These are phyloP conservation scores for Ernsta delagoae DNA, from an alignment of 2,888 invertebrate genomes.

Conservation along the genomic window DNA sequence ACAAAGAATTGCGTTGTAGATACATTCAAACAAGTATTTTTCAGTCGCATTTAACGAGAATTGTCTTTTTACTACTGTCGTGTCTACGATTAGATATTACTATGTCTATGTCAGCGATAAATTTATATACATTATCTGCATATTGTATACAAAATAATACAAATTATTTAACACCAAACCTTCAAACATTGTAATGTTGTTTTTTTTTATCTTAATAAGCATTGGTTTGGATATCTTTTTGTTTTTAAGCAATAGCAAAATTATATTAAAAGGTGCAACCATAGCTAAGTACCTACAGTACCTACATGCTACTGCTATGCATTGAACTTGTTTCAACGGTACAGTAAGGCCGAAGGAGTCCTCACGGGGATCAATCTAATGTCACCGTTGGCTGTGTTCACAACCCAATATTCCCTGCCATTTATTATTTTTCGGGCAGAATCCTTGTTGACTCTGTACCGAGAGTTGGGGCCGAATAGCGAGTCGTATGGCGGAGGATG, in stretches of 20 bases:
- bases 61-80: not conserved
- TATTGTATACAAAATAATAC: too few species aligned
- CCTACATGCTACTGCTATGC: too few species aligned
- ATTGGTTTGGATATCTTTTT: too few species aligned
- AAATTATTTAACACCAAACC: too few species aligned
- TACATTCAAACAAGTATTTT: not conserved
- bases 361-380: slow-evolving; percentile 89
- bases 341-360: slow-evolving; percentile 91
- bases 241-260: too few species aligned
- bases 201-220: too few species aligned
- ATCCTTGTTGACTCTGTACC: slow-evolving; percentile 53
- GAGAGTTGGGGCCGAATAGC: slow-evolving; percentile 75
- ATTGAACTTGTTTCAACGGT: slow-evolving; percentile 59
- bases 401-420: slow-evolving; percentile 91
- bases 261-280: too few species aligned
- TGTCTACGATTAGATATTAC: not conserved
- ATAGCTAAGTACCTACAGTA: too few species aligned
- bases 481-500: slow-evolving; percentile 89
- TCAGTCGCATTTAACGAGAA: not conserved
- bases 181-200: too few species aligned
- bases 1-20: not conserved
- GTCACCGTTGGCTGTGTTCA: slow-evolving; percentile 85
- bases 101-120: too few species aligned
- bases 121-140: too few species aligned
- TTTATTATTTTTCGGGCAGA: slow-evolving; percentile 86